Percentiles rank a stretch among this genome's conserved stretches.
Conservation (phyloP, 1,140 invertebrate species). For the Drosophila nigrodunni region DNA sequence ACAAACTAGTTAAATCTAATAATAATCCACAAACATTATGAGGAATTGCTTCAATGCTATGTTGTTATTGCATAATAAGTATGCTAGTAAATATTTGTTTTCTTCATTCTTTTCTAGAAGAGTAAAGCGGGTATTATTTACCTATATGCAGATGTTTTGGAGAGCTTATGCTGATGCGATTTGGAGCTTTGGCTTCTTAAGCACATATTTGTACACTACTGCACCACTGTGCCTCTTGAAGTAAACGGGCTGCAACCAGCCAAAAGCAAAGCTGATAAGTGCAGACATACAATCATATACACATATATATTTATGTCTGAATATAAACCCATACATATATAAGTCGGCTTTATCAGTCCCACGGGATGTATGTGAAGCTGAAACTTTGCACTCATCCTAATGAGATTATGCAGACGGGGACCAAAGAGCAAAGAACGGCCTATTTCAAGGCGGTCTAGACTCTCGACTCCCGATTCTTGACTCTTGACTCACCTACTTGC, state of each 20-base stretch:
- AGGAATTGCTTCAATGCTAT: no score
- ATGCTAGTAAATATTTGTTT: neutral
- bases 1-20: no score
- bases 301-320: neutral
- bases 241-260: neutral
- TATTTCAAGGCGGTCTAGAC: constrained; percentile 19
- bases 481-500: neutral
- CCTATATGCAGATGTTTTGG: no score
- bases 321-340: neutral
- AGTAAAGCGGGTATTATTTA: no score
- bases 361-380: constrained; percentile 2
- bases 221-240: constrained; percentile 1
- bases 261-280: constrained; percentile 37
- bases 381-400: constrained; percentile 51
- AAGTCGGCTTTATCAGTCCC: constrained; percentile 38
- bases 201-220: neutral
- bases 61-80: neutral
- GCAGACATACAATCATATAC: constrained; percentile 12
- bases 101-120: no score
- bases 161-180: constrained; percentile 2
- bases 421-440: constrained; percentile 25
- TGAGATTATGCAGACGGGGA: constrained; percentile 33
- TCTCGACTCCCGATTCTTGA: no score
- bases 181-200: constrained; percentile 1
- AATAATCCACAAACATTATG: no score